These are phyloP conservation scores for Drosophila neutralis DNA, from an alignment of 2,888 invertebrate genomes.

Conservation along the genomic window DNA sequence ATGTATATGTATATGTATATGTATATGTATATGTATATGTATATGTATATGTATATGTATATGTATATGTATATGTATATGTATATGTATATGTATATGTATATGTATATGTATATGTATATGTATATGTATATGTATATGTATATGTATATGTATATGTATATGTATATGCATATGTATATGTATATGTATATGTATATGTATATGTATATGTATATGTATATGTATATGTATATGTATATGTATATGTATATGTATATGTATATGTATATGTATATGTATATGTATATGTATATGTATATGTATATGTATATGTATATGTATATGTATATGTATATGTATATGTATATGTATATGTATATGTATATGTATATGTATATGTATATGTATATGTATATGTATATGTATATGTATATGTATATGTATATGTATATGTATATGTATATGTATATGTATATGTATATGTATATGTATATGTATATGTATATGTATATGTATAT, in stretches of 20 bases:
- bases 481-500: neutral
- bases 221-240: constrained; percentile 7
- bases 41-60: neutral
- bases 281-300: constrained; percentile 1
- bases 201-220: constrained; percentile 6
- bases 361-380: constrained; percentile 5
- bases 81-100: constrained; percentile 7
- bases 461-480: neutral
- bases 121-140: constrained; percentile 2
- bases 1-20: neutral
- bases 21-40: neutral
- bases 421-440: neutral
- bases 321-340: constrained; percentile 6
- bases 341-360: constrained; percentile 9
- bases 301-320: constrained; percentile 6
- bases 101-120: constrained; percentile 6
- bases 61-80: constrained; percentile 8
- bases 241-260: neutral
- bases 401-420: neutral
- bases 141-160: constrained; percentile 9
- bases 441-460: neutral
- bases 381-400: constrained; percentile 2
- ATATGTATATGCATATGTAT: constrained; percentile 2
- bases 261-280: constrained; percentile 21
- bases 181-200: constrained; percentile 1